These are phyloP conservation scores for Oasisia sp. DNA, from an alignment of 2,888 invertebrate species.

Conservation along the genomic window DNA sequence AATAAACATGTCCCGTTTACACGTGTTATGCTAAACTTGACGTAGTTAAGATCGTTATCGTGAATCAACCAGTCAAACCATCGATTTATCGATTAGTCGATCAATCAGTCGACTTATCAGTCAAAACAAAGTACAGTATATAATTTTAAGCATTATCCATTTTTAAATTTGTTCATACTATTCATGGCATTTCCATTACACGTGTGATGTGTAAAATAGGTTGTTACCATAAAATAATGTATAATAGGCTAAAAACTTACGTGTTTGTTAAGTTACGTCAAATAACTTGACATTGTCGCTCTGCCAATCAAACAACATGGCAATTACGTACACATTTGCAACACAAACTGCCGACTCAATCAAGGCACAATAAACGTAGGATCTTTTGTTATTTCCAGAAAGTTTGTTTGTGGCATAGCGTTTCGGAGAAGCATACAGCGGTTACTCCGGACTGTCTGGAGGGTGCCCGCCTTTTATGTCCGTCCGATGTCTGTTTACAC, in stretches of 20 bases:
- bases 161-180: not conserved
- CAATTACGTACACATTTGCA: not conserved
- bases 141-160: not conserved
- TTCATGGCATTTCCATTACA: not conserved
- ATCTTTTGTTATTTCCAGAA: not conserved
- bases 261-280: not conserved
- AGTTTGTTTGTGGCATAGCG: not conserved
- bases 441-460: not conserved
- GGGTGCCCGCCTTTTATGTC: too few relatives aligned
- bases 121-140: not conserved
- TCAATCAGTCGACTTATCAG: not conserved
- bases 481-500: too few relatives aligned
- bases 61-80: too few relatives aligned
- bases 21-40: not conserved
- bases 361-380: not conserved
- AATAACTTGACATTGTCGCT: not conserved
- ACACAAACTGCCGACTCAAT: not conserved
- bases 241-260: not conserved
- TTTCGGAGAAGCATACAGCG: not conserved
- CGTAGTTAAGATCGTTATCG: not conserved
- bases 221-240: not conserved
- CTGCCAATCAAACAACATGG: not conserved
- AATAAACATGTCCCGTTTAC: not conserved
- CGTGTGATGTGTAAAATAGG: not conserved
- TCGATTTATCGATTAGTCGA: too few relatives aligned